Percentiles rank a stretch among this genome's conserved stretches.
Conservation (phyloP, 2,888 invertebrate species). For the Mongoloraphidia duomilia region DNA sequence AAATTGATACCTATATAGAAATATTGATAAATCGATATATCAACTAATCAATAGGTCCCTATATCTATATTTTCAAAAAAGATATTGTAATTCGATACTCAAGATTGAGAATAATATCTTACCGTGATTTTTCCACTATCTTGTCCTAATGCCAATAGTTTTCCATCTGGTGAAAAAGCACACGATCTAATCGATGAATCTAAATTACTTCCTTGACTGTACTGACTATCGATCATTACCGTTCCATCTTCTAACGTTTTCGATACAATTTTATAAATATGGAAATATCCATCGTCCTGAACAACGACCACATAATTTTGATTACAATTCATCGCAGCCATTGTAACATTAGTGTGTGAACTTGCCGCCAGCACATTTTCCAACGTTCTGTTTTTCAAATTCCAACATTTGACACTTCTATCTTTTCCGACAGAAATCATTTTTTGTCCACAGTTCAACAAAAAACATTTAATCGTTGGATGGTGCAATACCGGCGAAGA, state of each 20-base stretch:
- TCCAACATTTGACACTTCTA: conserved; percentile 3
- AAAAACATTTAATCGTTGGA: conserved; percentile 9
- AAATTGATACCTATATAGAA: too few species aligned
- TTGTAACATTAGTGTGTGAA: conserved; percentile 10
- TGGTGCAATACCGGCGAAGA: too few species aligned
- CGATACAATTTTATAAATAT: conserved; percentile 9
- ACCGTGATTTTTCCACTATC: conserved; percentile 47
- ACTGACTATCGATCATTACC: conserved; percentile 4
- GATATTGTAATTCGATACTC: too few species aligned
- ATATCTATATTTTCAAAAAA: too few species aligned
- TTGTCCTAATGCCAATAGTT: conserved; percentile 46
- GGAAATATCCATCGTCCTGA: conserved; percentile 16
- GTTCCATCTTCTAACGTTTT: not conserved
- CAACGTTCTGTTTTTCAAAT: not conserved
- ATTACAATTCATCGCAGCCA: conserved; percentile 14
- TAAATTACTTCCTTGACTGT: conserved; percentile 7
- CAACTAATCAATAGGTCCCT: too few species aligned
- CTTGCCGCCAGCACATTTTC: not conserved
- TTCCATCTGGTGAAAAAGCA: conserved; percentile 35
- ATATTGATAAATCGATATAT: too few species aligned
- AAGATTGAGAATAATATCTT: conserved; percentile 20
- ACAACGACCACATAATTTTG: conserved; percentile 15
- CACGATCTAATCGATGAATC: conserved; percentile 16
- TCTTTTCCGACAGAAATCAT: conserved; percentile 10
- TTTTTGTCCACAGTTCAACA: conserved; percentile 2